Base-by-base conservation (phyloP, 2,797 vertebrate species). In the Xenentodon cancila region DNA sequence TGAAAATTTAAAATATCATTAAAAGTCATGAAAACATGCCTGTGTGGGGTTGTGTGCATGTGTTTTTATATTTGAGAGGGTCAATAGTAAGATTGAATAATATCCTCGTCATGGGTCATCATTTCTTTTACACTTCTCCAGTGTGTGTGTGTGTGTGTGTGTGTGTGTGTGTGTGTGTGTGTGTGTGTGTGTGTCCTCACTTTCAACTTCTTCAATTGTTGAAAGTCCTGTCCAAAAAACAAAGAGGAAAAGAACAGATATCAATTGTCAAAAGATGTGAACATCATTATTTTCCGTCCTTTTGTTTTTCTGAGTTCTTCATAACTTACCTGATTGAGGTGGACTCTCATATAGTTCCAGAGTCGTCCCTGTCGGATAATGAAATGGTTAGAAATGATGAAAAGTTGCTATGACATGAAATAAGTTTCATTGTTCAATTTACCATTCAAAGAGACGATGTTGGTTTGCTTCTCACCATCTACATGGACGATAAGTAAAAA, bases 171-270 rank as follows among this genome's bases (percentile, higher is more conserved):
- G 5, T 17, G 3, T 51, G 15, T 22, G 42, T 57, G 51, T 44
- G 16, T 18, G n/a, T 53, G n/a, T 30, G 34, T 64, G 2, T 50
- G 34, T 88, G 93, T 91, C 82, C 78, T 71, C 60, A 47, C 52
- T 54, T 18, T 81, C 71, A 2, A 59, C 70, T 76, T 94, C 93
- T 53, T 64, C 22, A 75, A 93, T 93, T 1, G 90, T 49, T 32
- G 87, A 73, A 17, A 93, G 85, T 53, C 45, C 92, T 92, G 84
- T 64, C 1, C 21, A 55, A 57, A 40, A 34, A 25, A 16, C 40
- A 50, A 21, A 40, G 22, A 34, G 52, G 34, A 21, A 16, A 43
- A 50, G 15, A 42, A 56, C 40, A 45, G 2, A 57, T 5, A 37
- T 46, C 30, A 16, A 1, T 43, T 25, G 5, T 62, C 3, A 71